A percentile compares a stretch with the other conserved stretches of the same genome.
Conservation (phyloP, 92 coral and sea anemone genomes). For the Porites evermanni region DNA sequence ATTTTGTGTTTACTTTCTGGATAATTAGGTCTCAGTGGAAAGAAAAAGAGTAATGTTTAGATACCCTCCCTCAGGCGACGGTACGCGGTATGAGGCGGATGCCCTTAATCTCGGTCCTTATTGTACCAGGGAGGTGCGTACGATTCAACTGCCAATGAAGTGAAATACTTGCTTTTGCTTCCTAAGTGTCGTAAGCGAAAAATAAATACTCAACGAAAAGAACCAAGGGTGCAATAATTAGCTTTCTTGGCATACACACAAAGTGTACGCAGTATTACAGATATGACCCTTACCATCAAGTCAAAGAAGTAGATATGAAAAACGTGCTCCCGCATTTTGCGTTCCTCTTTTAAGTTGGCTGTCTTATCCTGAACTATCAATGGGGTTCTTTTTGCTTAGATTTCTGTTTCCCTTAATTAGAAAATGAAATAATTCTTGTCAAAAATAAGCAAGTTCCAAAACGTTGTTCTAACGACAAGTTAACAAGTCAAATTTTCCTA, state of each 20-base stretch:
- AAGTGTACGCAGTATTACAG: not conserved
- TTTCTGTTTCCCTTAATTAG: too few species aligned
- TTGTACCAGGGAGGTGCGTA: conserved; percentile 44
- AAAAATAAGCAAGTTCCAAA: too few species aligned
- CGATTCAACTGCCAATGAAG: conserved; percentile 44
- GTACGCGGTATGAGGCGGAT: conserved; percentile 45
- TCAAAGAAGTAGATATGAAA: not conserved
- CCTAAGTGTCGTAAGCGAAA: conserved; percentile 3
- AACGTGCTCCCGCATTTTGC: not conserved
- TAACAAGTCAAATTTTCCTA: too few species aligned
- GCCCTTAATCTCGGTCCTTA: conserved; percentile 43
- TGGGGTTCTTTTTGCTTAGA: too few species aligned
- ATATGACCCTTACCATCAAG: not conserved
- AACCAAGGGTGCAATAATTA: not conserved
- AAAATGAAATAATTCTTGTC: too few species aligned
- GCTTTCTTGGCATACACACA: conserved; percentile 13
- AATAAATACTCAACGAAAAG: conserved; percentile 16
- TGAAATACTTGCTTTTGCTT: conserved; percentile 8
- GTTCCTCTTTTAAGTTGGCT: not conserved
- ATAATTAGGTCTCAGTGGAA: conserved; percentile 25
- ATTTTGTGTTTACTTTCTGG: conserved; percentile 1
- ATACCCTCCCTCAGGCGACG: conserved; percentile 43
- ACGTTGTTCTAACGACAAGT: too few species aligned
- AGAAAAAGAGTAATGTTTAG: conserved; percentile 31
- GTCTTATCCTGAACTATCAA: not conserved